phyloP scores from a whole-genome alignment of 2,888 invertebrate genomes.

The Drosophila subquinaria region DNA sequence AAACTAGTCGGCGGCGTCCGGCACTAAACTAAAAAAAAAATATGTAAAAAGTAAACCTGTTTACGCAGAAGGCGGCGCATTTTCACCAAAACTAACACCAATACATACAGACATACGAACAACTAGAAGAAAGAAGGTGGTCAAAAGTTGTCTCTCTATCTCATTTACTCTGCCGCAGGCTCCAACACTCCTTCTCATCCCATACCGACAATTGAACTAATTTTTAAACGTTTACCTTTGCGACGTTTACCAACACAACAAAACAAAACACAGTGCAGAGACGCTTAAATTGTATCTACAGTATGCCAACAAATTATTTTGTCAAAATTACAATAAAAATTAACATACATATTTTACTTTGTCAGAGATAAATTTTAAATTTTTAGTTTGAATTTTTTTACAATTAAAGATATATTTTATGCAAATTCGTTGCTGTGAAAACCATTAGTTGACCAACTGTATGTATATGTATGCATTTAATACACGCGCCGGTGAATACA shows the following conservation, averaged over 20 bases:
- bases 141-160: conserved; percentile 30
- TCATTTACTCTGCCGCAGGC: conserved; percentile 8
- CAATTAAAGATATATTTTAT: too few relatives aligned
- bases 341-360: too few relatives aligned
- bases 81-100: conserved; percentile 62
- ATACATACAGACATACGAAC: conserved; percentile 3
- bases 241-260: conserved; percentile 55
- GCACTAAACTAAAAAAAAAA: conserved; percentile 55
- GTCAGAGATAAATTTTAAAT: too few relatives aligned
- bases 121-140: conserved; percentile 38
- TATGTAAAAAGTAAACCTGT: conserved; percentile 58
- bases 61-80: conserved; percentile 60
- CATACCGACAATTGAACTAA: conserved; percentile 59
- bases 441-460: not conserved
- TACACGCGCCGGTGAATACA: conserved; percentile 43
- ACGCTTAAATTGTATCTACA: conserved; percentile 9
- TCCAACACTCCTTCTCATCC: conserved; percentile 36
- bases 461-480: conserved; percentile 6
- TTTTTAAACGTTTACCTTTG: conserved; percentile 62
- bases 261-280: conserved; percentile 27
- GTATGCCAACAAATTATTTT: too few relatives aligned
- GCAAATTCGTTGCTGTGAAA: not conserved
- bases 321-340: too few relatives aligned
- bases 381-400: too few relatives aligned
- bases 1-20: conserved; percentile 50